Evolutionary conservation across 2,113 vertebrate genomes (phyloP).

Genomic region (Fukomys damarensis): DNA sequence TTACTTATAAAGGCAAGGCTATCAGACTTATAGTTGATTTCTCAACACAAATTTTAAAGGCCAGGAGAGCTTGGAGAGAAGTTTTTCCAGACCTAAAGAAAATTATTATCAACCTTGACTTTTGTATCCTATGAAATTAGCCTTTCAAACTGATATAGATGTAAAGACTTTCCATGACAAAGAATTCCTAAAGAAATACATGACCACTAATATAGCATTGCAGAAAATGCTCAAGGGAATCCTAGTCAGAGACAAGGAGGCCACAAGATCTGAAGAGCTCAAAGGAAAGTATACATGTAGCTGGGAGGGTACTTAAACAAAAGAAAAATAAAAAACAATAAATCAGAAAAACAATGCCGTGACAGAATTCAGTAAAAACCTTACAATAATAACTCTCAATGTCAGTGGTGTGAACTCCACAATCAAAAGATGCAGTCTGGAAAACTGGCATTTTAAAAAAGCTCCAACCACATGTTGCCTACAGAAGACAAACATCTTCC

Average conservation of each 20-base stretch:
- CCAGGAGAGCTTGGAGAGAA: not conserved
- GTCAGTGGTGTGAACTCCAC: not conserved
- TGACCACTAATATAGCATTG: not conserved
- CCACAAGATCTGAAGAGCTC: not conserved
- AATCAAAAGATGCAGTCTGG: not conserved
- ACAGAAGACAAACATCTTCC: too few species aligned
- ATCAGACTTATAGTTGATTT: not conserved
- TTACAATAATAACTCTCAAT: not conserved
- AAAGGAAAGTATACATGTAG: not conserved
- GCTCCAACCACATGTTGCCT: too few species aligned
- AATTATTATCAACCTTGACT: not conserved
- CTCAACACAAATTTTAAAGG: not conserved
- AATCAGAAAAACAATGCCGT: not conserved
- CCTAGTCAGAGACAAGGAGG: not conserved
- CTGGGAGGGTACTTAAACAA: not conserved
- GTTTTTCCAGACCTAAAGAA: not conserved
- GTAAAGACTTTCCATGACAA: not conserved
- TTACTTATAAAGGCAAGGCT: too few species aligned
- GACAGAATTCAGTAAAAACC: not conserved
- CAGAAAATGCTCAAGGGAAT: not conserved
- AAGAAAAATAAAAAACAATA: not conserved
- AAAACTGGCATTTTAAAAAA: not conserved
- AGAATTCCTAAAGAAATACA: not conserved
- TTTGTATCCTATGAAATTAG: not conserved
- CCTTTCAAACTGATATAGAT: not conserved